Evolutionary conservation across 2,797 vertebrate genomes (phyloP).

Genomic region (Tapirus indicus): DNA sequence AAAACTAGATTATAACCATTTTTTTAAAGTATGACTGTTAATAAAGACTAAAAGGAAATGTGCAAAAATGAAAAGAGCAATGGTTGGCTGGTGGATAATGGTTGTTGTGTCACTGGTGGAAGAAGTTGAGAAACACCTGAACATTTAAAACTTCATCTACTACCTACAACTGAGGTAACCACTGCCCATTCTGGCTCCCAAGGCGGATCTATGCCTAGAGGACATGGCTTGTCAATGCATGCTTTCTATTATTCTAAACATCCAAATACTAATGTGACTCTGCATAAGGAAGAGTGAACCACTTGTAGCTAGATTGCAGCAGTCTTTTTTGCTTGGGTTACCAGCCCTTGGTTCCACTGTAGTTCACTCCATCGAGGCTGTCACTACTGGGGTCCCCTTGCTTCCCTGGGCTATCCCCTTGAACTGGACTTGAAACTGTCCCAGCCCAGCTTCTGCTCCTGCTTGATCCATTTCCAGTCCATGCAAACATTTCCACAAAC

Average conservation of each 20-base stretch:
- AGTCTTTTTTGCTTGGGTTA: not conserved
- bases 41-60: constrained; percentile 31
- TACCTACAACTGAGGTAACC: not conserved
- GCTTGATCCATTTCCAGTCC: not conserved
- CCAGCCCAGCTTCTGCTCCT: not conserved
- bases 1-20: not conserved
- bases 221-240: not conserved
- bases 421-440: not conserved
- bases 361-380: not conserved
- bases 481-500: not conserved
- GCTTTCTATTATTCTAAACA: not conserved
- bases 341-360: not conserved
- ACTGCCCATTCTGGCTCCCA: not conserved
- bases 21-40: not conserved
- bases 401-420: not conserved
- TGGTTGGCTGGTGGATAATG: not conserved
- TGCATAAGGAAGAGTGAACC: not conserved
- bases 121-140: not conserved
- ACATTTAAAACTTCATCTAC: not conserved
- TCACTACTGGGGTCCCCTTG: not conserved
- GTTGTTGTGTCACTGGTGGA: not conserved
- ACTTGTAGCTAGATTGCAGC: not conserved
- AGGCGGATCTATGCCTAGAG: not conserved
- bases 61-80: not conserved
- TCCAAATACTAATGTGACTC: not conserved